phyloP scores from a whole-genome alignment of 2,888 invertebrate genomes.

The Tanypteryx hageni region DNA sequence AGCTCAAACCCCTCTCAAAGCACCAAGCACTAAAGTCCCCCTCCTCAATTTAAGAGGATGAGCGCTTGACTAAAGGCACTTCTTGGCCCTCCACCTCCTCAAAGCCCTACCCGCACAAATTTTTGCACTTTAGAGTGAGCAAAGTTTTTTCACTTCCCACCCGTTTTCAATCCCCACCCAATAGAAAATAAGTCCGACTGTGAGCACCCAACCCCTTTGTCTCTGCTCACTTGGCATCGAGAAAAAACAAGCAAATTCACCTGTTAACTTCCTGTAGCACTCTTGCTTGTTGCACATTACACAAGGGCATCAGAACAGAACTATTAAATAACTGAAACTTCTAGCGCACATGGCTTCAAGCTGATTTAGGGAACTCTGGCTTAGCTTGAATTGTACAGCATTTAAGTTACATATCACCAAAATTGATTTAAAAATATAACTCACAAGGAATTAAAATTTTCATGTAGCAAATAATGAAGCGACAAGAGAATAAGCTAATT shows the following conservation, averaged over 20 bases:
- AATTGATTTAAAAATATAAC: constrained; percentile 34
- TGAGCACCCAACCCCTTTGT: constrained; percentile 23
- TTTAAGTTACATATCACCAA: constrained; percentile 24
- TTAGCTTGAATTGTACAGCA: constrained; percentile 22
- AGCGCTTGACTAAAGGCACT: constrained; percentile 61
- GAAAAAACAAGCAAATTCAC: constrained; percentile 33
- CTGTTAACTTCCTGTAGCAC: constrained; percentile 53
- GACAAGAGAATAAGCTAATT: constrained; percentile 44
- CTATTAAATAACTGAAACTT: constrained; percentile 31
- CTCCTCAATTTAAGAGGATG: constrained; percentile 40
- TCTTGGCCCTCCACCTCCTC: constrained; percentile 51
- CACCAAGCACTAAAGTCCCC: constrained; percentile 60
- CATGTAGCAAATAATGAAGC: constrained; percentile 18
- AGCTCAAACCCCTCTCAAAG: constrained; percentile 55
- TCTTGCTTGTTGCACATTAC: constrained; percentile 49
- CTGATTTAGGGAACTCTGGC: constrained; percentile 47
- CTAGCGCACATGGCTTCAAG: constrained; percentile 36
- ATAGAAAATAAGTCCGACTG: constrained; percentile 18
- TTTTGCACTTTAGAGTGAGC: constrained; percentile 51
- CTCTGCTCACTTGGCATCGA: constrained; percentile 29
- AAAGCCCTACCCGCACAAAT: constrained; percentile 49
- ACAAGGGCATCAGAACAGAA: constrained; percentile 27
- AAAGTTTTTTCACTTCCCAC: constrained; percentile 44
- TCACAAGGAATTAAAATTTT: constrained; percentile 27
- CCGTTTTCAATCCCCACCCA: constrained; percentile 21